A percentile compares a stretch with the other conserved stretches of the same genome.
These are phyloP conservation scores for Cancer borealis DNA, from an alignment of 2,888 invertebrate species.

Conservation along the genomic window DNA sequence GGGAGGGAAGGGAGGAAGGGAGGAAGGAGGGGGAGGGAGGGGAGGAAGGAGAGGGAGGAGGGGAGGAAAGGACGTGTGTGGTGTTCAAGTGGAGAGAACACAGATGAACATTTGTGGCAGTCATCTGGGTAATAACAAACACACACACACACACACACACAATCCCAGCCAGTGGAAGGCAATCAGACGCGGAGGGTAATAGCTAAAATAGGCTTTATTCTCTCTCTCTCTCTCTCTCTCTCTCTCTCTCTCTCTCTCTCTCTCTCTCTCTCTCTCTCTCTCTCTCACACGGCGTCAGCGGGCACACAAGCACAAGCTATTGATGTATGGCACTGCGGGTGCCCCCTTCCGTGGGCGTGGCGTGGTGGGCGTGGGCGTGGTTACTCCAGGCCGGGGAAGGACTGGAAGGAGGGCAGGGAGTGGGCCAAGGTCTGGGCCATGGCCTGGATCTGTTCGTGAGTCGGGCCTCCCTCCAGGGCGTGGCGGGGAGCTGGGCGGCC, in stretches of 20 bases:
- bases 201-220: conserved; percentile 58
- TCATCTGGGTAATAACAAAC: neutral
- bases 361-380: neutral
- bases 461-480: conserved; percentile 68
- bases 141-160: conserved; percentile 42
- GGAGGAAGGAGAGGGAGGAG: neutral
- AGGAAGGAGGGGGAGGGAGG: neutral
- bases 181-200: neutral
- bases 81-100: neutral
- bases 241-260: neutral
- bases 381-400: conserved; percentile 69
- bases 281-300: conserved; percentile 17
- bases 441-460: conserved; percentile 76
- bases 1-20: neutral
- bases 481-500: conserved; percentile 69
- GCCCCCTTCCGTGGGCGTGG: neutral
- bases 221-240: neutral
- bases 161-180: conserved; percentile 8
- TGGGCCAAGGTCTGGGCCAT: conserved; percentile 75
- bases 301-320: conserved; percentile 35
- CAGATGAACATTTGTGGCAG: neutral
- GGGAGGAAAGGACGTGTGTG: neutral
- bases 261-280: conserved; percentile 29
- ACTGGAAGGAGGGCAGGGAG: conserved; percentile 73
- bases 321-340: conserved; percentile 34